Percentiles rank a stretch among this genome's conserved stretches.
Evolutionary conservation across 2,888 invertebrate species (phyloP).

Genomic region (Ophion obscuratus): DNA sequence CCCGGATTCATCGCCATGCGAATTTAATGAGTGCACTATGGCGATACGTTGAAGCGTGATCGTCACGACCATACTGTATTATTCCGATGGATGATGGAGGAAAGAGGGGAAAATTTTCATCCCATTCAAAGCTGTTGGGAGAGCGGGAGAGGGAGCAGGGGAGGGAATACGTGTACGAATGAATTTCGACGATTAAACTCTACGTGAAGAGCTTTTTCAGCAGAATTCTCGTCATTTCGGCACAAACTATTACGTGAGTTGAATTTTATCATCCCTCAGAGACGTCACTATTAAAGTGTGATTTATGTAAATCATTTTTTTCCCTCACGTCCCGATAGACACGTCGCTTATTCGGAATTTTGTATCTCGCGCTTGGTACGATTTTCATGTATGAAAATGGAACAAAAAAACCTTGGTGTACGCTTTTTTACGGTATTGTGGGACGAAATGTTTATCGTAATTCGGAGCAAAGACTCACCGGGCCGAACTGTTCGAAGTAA

Average conservation of each 20-base stretch:
- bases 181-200: conserved; percentile 63
- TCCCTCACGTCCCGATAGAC: neutral
- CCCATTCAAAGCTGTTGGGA: conserved; percentile 49
- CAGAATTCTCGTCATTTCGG: conserved; percentile 48
- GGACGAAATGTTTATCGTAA: neutral
- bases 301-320: conserved; percentile 14
- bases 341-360: conserved; percentile 9
- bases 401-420: neutral
- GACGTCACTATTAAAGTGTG: conserved; percentile 13
- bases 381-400: neutral
- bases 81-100: conserved; percentile 32
- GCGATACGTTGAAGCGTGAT: conserved; percentile 68
- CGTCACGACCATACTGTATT: conserved; percentile 64
- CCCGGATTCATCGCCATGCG: conserved; percentile 7
- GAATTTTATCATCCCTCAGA: conserved; percentile 43
- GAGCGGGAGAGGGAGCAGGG: conserved; percentile 34
- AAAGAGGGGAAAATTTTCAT: conserved; percentile 34
- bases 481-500: conserved; percentile 99
- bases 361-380: neutral
- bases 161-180: conserved; percentile 55
- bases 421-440: neutral
- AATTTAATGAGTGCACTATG: conserved; percentile 68
- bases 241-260: conserved; percentile 37
- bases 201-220: conserved; percentile 46
- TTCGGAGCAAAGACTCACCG: conserved; percentile 90